phyloP scores from a whole-genome alignment of 2,797 vertebrate species.

The Lerista edwardsae region DNA sequence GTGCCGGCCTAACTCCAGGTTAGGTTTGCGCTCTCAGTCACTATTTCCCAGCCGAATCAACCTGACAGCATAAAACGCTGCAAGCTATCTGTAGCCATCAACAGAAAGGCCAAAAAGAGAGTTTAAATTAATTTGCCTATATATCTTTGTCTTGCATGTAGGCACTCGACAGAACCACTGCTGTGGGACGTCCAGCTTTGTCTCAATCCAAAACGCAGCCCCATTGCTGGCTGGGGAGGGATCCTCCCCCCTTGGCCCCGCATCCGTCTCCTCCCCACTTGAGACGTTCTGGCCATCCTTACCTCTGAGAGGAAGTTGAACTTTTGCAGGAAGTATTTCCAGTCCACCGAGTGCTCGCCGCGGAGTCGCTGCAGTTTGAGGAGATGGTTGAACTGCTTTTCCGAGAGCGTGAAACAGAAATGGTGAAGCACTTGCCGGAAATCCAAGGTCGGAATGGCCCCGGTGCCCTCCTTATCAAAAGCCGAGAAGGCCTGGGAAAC shows the following conservation, averaged over 20 bases:
- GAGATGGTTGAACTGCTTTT: conserved; percentile 73
- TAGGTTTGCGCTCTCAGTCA: no score
- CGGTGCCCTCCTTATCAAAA: conserved; percentile 69
- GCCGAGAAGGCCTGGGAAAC: conserved; percentile 71
- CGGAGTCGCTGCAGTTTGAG: conserved; percentile 69
- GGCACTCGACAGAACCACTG: neutral
- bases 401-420: conserved; percentile 73
- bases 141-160: neutral
- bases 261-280: neutral
- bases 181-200: neutral
- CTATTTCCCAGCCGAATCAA: neutral
- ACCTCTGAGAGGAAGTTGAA: conserved; percentile 66
- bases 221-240: neutral
- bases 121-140: neutral
- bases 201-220: no score
- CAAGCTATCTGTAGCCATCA: neutral
- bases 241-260: neutral
- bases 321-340: conserved; percentile 74
- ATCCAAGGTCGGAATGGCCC: conserved; percentile 65
- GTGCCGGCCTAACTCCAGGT: no score
- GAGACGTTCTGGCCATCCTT: conserved; percentile 7
- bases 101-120: neutral
- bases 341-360: conserved; percentile 62
- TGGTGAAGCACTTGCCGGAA: conserved; percentile 73
- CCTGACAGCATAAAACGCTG: neutral